A percentile compares a stretch with the other conserved stretches of the same genome.
phyloP scores from a whole-genome alignment of 2,888 invertebrate species.

The Plagodis dolabraria region DNA sequence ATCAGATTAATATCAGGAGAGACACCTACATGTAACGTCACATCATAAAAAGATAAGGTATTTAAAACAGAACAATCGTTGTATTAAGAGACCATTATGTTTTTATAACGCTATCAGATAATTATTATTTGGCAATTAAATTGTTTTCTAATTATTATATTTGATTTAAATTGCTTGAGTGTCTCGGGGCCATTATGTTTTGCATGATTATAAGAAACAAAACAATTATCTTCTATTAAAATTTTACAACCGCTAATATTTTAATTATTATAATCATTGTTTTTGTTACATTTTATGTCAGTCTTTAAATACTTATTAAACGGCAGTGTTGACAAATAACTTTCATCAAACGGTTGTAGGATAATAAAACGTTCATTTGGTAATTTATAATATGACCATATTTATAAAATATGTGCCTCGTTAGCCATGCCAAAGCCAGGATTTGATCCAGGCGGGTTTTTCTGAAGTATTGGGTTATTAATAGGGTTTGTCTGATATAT shows the following conservation, averaged over 20 bases:
- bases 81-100: too few species aligned
- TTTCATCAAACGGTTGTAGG: not conserved
- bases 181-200: not conserved
- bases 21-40: too few species aligned
- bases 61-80: too few species aligned
- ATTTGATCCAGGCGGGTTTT: too few species aligned
- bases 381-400: too few species aligned
- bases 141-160: constrained; percentile 1
- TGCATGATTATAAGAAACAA: constrained; percentile 2
- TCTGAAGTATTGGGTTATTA: too few species aligned
- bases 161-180: constrained; percentile 4
- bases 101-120: not conserved
- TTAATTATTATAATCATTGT: not conserved
- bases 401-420: too few species aligned
- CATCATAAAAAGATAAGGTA: too few species aligned
- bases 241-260: constrained; percentile 3
- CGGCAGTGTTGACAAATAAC: not conserved
- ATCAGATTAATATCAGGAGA: too few species aligned
- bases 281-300: constrained; percentile 1
- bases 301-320: not conserved
- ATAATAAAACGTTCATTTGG: too few species aligned
- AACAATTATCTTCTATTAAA: constrained; percentile 7
- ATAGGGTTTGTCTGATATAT: too few species aligned
- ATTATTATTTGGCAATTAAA: constrained; percentile 1
- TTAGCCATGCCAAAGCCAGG: too few species aligned